phyloP scores from a whole-genome alignment of 1,140 invertebrate genomes.

The Micrasema minimum region DNA sequence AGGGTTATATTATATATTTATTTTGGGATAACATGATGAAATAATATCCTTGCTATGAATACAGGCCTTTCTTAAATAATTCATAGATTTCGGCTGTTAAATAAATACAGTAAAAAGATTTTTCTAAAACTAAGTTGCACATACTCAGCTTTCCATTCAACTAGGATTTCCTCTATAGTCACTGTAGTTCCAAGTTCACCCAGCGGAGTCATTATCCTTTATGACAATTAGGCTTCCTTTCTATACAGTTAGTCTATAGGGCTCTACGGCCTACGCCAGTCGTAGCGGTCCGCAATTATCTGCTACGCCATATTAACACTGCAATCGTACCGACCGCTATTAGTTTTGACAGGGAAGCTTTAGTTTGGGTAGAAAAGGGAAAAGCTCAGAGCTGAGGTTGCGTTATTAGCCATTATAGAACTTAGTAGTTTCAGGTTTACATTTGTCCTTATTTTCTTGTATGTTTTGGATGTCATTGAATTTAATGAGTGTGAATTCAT shows the following conservation, averaged over 20 bases:
- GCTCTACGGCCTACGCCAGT: slow-evolving; percentile 26
- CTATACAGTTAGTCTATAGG: slow-evolving; percentile 30
- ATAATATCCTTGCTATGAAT: too few relatives aligned
- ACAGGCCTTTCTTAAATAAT: too few relatives aligned
- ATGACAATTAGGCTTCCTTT: slow-evolving; percentile 52
- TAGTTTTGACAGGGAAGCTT: slow-evolving; percentile 21
- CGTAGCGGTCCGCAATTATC: slow-evolving; percentile 33
- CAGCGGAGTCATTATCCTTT: slow-evolving; percentile 50
- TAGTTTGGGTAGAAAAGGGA: slow-evolving; percentile 16
- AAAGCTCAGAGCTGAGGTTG: neutral
- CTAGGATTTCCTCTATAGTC: slow-evolving; percentile 40
- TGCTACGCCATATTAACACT: slow-evolving; percentile 34
- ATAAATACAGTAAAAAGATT: too few relatives aligned
- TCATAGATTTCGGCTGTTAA: too few relatives aligned
- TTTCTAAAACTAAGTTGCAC: too few relatives aligned
- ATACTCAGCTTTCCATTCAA: too few relatives aligned
- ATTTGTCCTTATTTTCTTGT: neutral
- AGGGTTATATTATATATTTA: too few relatives aligned
- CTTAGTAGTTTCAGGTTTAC: neutral
- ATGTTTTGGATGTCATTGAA: too few relatives aligned
- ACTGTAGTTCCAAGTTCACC: slow-evolving; percentile 48
- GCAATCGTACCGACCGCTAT: slow-evolving; percentile 24
- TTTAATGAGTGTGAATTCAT: too few relatives aligned
- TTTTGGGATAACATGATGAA: too few relatives aligned
- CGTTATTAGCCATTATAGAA: neutral